These are phyloP conservation scores for Zophobas morio DNA, from an alignment of 1,140 invertebrate genomes.

Conservation along the genomic window DNA sequence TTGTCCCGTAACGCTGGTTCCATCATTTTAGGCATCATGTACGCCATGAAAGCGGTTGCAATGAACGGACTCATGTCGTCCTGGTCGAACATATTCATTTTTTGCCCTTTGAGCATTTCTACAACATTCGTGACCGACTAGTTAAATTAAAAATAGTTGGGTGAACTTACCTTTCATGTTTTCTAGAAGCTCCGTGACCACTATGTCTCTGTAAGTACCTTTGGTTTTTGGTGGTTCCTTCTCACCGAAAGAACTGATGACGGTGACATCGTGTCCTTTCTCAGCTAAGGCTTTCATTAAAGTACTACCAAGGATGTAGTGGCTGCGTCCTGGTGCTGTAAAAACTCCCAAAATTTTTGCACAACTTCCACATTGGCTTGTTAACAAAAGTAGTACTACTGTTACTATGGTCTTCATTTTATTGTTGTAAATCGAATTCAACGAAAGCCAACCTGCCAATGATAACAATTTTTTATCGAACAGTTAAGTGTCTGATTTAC, in stretches of 20 bases:
- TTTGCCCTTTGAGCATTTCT: neutral
- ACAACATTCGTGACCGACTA: constrained; percentile 62
- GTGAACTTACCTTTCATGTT: constrained; percentile 41
- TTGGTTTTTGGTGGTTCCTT: constrained; percentile 64
- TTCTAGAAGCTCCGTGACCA: constrained; percentile 21
- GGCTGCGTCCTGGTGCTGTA: constrained; percentile 76
- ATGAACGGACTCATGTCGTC: neutral
- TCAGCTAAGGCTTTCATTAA: constrained; percentile 75
- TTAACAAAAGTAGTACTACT: neutral
- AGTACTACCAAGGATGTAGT: constrained; percentile 77
- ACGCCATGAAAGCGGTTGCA: constrained; percentile 46
- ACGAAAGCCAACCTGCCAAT: too few relatives aligned
- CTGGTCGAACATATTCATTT: constrained; percentile 19
- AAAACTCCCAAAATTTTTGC: constrained; percentile 76
- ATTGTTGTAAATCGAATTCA: too few relatives aligned
- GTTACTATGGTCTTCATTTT: neutral
- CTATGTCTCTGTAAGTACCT: constrained; percentile 51
- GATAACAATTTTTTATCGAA: too few relatives aligned
- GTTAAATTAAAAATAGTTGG: constrained; percentile 55
- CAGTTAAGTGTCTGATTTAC: too few relatives aligned
- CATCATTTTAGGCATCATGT: constrained; percentile 64
- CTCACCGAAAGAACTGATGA: constrained; percentile 76
- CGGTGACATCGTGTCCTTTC: constrained; percentile 78
- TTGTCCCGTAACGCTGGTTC: constrained; percentile 41
- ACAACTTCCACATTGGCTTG: neutral